Base-by-base conservation (phyloP, 2,113 vertebrate genomes). In the Leptosomus discolor region DNA sequence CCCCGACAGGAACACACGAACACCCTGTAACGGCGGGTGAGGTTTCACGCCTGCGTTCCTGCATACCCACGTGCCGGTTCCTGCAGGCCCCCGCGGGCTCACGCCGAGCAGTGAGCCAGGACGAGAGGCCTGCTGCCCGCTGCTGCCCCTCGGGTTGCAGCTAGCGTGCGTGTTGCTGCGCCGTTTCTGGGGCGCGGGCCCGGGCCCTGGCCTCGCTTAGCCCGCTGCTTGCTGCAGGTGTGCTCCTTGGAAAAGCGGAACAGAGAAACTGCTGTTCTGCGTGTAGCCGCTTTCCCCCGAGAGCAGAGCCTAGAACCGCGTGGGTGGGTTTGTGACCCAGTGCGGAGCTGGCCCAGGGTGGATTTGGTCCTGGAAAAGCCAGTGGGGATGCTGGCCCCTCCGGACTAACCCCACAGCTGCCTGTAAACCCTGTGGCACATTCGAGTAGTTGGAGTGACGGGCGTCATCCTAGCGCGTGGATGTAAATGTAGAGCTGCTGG, bases 91-190 rank as follows among this genome's bases (percentile, higher is more conserved):
- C 51, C 3, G 34, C 2, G 65, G 9, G 68, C 9, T 43, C 30
- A 1, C 1, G 7, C 22, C 43, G 7, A 15, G 67, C 54, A 10
- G 11, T 0, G 4, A 32, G 63, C 4, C 20, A 1, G 16, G 58
- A 7, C 3, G 30, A 22, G n/a, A 7, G 6, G 29, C 36, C 64
- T 3, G 26, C 67, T 45, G 79, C 77, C 86, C 15, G 0, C n/a
- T n/a, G n/a, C n/a, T n/a, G n/a, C n/a, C n/a, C n/a, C n/a, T n/a
- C n/a, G n/a, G n/a, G n/a, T n/a, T n/a, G n/a, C n/a, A n/a, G n/a
- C n/a, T n/a, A n/a, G n/a, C n/a, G n/a, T n/a, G n/a, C n/a, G n/a
- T n/a, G n/a, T n/a, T n/a, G n/a, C n/a, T n/a, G n/a, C n/a, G n/a
- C 83, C 45, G 0, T 32, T 46, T 22, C 63, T 19, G 57, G 13